phyloP scores from a whole-genome alignment of 2,888 invertebrate genomes.

The Diplolepis rosae region DNA sequence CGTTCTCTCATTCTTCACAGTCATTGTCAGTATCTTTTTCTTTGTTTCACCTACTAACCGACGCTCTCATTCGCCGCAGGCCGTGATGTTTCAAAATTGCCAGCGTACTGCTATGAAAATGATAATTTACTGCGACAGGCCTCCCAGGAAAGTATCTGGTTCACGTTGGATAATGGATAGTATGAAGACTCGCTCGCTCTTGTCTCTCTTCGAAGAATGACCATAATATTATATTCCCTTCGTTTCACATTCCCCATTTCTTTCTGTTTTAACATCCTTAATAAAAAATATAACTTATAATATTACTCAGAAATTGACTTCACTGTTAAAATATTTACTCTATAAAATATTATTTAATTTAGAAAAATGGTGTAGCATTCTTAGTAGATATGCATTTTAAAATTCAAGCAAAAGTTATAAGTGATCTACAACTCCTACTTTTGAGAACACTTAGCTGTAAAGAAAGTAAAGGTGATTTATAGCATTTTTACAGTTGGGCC shows the following conservation, averaged over 20 bases:
- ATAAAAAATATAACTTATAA: too few species aligned
- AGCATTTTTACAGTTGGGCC: too few species aligned
- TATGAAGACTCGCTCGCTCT: conserved; percentile 14
- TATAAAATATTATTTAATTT: too few species aligned
- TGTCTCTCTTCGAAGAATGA: conserved; percentile 26
- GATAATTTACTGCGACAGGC: conserved; percentile 69
- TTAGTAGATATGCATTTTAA: too few species aligned
- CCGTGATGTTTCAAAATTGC: conserved; percentile 58
- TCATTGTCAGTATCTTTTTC: conserved; percentile 37
- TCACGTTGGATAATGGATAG: conserved; percentile 54
- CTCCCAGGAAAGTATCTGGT: conserved; percentile 65
- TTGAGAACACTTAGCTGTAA: too few species aligned
- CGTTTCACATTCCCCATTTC: conserved; percentile 8
- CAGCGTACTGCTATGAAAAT: conserved; percentile 66
- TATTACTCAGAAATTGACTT: too few species aligned
- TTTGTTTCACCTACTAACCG: conserved; percentile 45
- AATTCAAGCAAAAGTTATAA: too few species aligned
- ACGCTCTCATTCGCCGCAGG: conserved; percentile 45
- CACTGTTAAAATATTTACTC: too few species aligned
- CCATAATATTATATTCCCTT: conserved; percentile 19
- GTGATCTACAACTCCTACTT: too few species aligned
- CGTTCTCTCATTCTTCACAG: conserved; percentile 34
- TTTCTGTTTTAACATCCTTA: conserved; percentile 1
- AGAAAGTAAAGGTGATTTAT: too few species aligned
- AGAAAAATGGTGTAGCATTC: too few species aligned